phyloP scores from a whole-genome alignment of 2,797 vertebrate genomes.

The Synanceia verrucosa region DNA sequence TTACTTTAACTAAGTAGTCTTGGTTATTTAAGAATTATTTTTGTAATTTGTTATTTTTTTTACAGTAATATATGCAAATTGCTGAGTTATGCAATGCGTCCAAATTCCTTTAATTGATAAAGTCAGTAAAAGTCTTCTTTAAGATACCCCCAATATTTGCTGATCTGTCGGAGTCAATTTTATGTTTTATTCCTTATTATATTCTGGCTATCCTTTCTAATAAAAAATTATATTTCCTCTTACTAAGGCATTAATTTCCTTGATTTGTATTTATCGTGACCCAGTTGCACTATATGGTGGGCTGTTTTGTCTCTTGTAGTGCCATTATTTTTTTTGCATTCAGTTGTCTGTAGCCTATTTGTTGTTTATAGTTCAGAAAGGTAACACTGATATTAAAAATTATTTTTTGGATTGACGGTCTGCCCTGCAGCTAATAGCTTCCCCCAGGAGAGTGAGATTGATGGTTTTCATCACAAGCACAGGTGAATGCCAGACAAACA shows the following conservation, averaged over 20 bases:
- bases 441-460: not conserved
- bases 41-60: not conserved
- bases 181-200: not conserved
- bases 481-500: not conserved
- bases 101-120: not conserved
- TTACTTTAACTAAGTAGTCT: no score
- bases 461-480: constrained; percentile 9
- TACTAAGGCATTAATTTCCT: not conserved
- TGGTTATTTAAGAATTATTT: no score
- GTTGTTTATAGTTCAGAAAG: not conserved
- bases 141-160: not conserved
- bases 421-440: not conserved
- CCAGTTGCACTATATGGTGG: not conserved
- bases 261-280: constrained; percentile 1
- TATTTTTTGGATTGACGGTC: not conserved
- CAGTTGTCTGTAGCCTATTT: no score
- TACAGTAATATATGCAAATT: not conserved
- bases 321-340: not conserved
- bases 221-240: not conserved
- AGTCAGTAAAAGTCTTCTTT: not conserved
- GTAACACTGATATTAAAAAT: not conserved
- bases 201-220: not conserved
- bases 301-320: not conserved
- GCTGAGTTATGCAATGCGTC: not conserved
- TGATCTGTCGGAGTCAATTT: not conserved